Percentiles rank a stretch among this genome's conserved stretches.
Conservation (phyloP, 2,888 invertebrate species). For the Synanthedon vespiformis region DNA sequence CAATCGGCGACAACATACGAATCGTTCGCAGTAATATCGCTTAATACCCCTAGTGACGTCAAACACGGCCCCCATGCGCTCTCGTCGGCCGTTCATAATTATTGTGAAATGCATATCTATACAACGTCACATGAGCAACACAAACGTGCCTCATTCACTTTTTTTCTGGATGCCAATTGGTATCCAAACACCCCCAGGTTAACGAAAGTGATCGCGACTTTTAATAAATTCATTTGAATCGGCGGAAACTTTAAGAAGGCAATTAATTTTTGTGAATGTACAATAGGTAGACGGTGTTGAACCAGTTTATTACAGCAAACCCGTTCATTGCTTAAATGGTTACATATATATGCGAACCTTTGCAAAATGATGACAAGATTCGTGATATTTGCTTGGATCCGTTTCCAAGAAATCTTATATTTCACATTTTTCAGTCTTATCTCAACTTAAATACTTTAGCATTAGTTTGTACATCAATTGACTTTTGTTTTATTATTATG, state of each 20-base stretch:
- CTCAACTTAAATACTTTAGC: too few species aligned
- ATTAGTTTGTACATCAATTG: too few species aligned
- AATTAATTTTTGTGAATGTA: too few species aligned
- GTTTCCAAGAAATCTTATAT: too few species aligned
- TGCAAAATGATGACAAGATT: neutral
- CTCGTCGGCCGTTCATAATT: constrained; percentile 26
- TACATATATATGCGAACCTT: neutral
- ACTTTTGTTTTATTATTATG: too few species aligned
- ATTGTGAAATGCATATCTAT: constrained; percentile 9
- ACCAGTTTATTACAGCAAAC: neutral
- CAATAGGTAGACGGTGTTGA: neutral
- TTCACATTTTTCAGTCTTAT: too few species aligned
- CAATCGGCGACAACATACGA: constrained; percentile 47
- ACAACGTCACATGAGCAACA: neutral
- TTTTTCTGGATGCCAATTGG: too few species aligned
- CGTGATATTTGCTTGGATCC: too few species aligned
- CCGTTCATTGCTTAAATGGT: neutral
- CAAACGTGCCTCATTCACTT: neutral
- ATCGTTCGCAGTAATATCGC: constrained; percentile 40
- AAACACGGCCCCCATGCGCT: constrained; percentile 35
- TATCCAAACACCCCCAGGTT: too few species aligned
- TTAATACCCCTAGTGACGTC: constrained; percentile 37
- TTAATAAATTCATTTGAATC: too few species aligned
- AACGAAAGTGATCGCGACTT: too few species aligned
- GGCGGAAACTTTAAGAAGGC: too few species aligned